Percentiles rank a stretch among this genome's conserved stretches.
These are phyloP conservation scores for Euborellia annulipes DNA, from an alignment of 1,140 invertebrate genomes.

Conservation along the genomic window DNA sequence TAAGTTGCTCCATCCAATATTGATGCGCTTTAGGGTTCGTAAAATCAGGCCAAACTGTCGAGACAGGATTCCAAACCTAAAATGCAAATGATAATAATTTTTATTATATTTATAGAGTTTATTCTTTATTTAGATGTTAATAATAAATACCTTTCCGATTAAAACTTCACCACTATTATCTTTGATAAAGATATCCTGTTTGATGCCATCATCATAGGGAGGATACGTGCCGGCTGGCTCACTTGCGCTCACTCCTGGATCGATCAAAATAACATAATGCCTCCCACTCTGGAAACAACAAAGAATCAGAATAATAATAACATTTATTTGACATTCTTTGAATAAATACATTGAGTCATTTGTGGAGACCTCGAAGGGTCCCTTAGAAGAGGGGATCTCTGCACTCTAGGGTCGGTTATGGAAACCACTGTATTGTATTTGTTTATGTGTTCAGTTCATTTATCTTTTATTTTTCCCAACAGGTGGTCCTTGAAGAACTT, in stretches of 20 bases:
- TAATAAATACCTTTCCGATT: conserved; percentile 41
- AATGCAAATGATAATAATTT: conserved; percentile 8
- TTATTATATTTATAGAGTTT: conserved; percentile 11
- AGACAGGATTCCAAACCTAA: conserved; percentile 61
- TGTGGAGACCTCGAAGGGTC: too few species aligned
- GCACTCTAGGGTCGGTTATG: too few species aligned
- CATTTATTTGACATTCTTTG: too few species aligned
- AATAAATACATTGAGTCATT: too few species aligned
- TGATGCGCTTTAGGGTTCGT: conserved; percentile 53
- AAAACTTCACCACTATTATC: conserved; percentile 44
- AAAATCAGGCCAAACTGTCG: conserved; percentile 74
- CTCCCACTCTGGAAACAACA: conserved; percentile 37
- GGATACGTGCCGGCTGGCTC: conserved; percentile 45
- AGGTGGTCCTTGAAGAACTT: too few species aligned
- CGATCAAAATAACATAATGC: conserved; percentile 60
- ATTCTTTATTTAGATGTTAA: conserved; percentile 5
- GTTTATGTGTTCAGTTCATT: too few species aligned
- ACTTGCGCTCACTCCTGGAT: conserved; percentile 51
- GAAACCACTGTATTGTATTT: too few species aligned
- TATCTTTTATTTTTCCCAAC: too few species aligned
- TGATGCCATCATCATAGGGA: conserved; percentile 58
- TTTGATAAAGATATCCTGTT: conserved; percentile 54
- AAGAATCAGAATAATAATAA: conserved; percentile 2
- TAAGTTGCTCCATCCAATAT: conserved; percentile 62
- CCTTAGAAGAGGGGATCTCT: too few species aligned